These are phyloP conservation scores for Daktulosphaira vitifoliae DNA, from an alignment of 1,140 invertebrate genomes.

Conservation along the genomic window DNA sequence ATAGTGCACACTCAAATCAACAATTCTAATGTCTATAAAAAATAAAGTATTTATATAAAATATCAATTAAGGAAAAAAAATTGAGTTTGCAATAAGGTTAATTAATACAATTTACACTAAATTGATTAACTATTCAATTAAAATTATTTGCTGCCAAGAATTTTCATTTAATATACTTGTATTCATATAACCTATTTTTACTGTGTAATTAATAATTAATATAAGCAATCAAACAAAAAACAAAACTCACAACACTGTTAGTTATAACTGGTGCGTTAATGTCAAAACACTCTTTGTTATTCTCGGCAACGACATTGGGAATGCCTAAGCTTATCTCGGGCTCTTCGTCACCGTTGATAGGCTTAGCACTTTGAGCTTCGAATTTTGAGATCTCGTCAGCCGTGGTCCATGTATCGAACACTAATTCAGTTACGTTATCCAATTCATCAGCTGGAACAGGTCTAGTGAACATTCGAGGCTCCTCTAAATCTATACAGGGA, in stretches of 20 bases:
- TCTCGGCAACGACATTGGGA: neutral
- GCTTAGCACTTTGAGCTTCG: neutral
- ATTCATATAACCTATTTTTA: too few relatives aligned
- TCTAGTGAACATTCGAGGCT: constrained; percentile 16
- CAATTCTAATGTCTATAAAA: too few relatives aligned
- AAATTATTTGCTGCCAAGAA: too few relatives aligned
- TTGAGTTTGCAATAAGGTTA: too few relatives aligned
- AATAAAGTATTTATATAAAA: too few relatives aligned
- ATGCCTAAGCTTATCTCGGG: neutral
- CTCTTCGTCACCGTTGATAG: neutral
- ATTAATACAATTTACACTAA: too few relatives aligned
- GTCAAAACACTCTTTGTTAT: constrained; percentile 23
- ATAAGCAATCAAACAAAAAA: constrained; percentile 15
- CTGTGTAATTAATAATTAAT: neutral
- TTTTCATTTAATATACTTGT: too few relatives aligned
- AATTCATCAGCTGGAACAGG: neutral
- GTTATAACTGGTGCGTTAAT: constrained; percentile 15
- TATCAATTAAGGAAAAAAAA: too few relatives aligned
- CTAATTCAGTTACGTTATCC: constrained; percentile 24
- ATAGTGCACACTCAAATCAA: too few relatives aligned
- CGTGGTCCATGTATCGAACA: constrained; percentile 24
- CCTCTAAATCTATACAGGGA: neutral
- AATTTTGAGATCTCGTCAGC: neutral
- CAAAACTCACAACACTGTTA: constrained; percentile 20
- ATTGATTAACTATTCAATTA: too few relatives aligned